phyloP scores from a whole-genome alignment of 2,113 vertebrate species.

The Bujurquina vittata region DNA sequence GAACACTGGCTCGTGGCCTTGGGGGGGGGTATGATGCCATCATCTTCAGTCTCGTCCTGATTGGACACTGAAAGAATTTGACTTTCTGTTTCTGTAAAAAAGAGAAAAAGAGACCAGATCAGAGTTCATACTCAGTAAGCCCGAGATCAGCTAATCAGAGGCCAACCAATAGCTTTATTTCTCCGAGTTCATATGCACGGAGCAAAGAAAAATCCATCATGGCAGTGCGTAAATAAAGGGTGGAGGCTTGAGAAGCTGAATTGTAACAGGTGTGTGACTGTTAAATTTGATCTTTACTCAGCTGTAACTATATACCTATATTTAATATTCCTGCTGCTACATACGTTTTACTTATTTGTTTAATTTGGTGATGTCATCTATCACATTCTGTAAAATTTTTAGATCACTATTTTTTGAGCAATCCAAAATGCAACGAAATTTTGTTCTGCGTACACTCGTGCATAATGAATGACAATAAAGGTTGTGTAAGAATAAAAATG shows the following conservation, averaged over 20 bases:
- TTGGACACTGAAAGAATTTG: conserved; percentile 79
- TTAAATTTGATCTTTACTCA: too few species aligned
- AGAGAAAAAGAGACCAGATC: not conserved
- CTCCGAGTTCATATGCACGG: not conserved
- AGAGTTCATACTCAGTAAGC: not conserved
- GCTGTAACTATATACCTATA: too few species aligned
- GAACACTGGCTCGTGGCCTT: conserved; percentile 24
- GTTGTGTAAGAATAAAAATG: not conserved
- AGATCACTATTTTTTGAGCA: too few species aligned
- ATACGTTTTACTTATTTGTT: too few species aligned
- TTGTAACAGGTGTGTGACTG: not conserved
- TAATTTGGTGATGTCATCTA: too few species aligned
- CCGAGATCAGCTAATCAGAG: not conserved
- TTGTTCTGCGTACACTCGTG: too few species aligned
- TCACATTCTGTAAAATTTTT: too few species aligned
- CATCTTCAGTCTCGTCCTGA: conserved; percentile 75
- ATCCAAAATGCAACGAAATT: too few species aligned
- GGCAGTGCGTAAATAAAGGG: not conserved
- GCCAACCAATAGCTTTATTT: not conserved
- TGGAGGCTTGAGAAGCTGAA: not conserved
- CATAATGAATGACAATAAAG: too few species aligned
- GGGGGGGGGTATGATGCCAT: conserved; percentile 25
- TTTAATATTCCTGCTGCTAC: too few species aligned
- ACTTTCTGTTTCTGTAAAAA: conserved; percentile 76
- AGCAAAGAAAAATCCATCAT: not conserved